phyloP scores from a whole-genome alignment of 2,797 vertebrate species.

The Sebastes flavidus region DNA sequence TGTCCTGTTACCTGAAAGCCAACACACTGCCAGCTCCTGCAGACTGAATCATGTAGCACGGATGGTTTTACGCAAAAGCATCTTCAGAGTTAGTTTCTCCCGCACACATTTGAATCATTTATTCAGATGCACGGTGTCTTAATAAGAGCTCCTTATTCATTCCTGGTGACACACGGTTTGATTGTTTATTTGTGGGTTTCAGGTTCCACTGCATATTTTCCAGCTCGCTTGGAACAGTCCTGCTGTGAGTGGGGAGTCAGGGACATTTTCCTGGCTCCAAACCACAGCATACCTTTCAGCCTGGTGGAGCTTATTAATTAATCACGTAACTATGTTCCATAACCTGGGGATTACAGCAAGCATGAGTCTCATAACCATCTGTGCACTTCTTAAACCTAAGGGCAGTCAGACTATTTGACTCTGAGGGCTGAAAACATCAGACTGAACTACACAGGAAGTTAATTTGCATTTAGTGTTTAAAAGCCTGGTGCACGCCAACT shows the following conservation, averaged over 20 bases:
- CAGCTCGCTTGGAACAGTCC: slow-evolving; percentile 52
- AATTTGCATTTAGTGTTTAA: not conserved
- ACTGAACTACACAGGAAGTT: not conserved
- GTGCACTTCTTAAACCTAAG: slow-evolving; percentile 47
- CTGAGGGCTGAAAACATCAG: not conserved
- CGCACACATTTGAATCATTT: slow-evolving; percentile 57
- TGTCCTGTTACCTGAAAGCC: slow-evolving; percentile 51
- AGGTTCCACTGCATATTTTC: slow-evolving; percentile 37
- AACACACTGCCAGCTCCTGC: slow-evolving; percentile 30
- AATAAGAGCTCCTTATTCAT: slow-evolving; percentile 58
- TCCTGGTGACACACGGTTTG: slow-evolving; percentile 45
- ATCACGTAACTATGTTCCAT: slow-evolving; percentile 73
- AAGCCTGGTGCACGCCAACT: not conserved
- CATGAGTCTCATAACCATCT: slow-evolving; percentile 60
- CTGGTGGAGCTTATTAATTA: slow-evolving; percentile 76
- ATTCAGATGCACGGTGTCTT: slow-evolving; percentile 56
- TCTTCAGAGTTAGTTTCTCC: slow-evolving; percentile 29
- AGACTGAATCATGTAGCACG: slow-evolving; percentile 12
- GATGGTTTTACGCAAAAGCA: slow-evolving; percentile 54
- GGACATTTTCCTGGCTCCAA: slow-evolving; percentile 62
- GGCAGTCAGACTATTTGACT: slow-evolving; percentile 31
- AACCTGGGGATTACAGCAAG: slow-evolving; percentile 70
- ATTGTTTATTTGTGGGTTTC: slow-evolving; percentile 49
- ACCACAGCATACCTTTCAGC: slow-evolving; percentile 68
- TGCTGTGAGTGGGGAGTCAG: slow-evolving; percentile 41